Evolutionary conservation across 2,888 invertebrate genomes (phyloP), one percentile per base, ranked within the genome.

Genomic region (Plusia festucae): DNA sequence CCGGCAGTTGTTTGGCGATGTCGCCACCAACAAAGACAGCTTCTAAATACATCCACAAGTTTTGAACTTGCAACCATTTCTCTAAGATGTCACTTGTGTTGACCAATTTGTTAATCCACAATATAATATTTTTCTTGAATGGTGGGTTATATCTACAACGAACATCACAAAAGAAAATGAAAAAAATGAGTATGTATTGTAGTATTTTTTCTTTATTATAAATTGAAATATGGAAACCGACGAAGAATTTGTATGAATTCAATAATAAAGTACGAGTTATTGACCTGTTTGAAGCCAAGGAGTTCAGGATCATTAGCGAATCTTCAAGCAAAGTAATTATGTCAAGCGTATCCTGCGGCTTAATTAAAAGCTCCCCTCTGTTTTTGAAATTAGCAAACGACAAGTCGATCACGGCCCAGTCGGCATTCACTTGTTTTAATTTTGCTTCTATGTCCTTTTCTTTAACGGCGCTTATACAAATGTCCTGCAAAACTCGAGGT

Each of bases 1-100:
- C 95, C 5, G 98, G 98, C 76, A 98, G 88, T 85, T 98, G 98
- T 82, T 97, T 98, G 0, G 98, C 97, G 76, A 98, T 98, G 87
- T 98, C 98, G 1, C 98, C 98, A 11, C 98, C 98, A 15, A 98
- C 98, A 90, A 98, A 98, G 0, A 98, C 98, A 1, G 98, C 98
- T 87, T 98, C 98, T 68, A 98, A 89, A 85, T 98, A 98, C 81
- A 98, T 97, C 98, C 98, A 98, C 56, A 98, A 93, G 87, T 97
- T 98, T 88, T 98, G 98, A 0, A 98, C 98, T 73, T 95, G 95
- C 65, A 98, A 86, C 98, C 98, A 98, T 84, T 96, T 98, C 85
- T 98, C 98, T 52, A 98, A 92, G 73, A 98, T 97, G 86, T 98
- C 98, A 0, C 97, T 97, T 0, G 98, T 98, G 70, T 95, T 97